Percentiles rank a stretch among this genome's conserved stretches.
Evolutionary conservation across 2,888 invertebrate species (phyloP).

Genomic region (Ochropleura plecta): DNA sequence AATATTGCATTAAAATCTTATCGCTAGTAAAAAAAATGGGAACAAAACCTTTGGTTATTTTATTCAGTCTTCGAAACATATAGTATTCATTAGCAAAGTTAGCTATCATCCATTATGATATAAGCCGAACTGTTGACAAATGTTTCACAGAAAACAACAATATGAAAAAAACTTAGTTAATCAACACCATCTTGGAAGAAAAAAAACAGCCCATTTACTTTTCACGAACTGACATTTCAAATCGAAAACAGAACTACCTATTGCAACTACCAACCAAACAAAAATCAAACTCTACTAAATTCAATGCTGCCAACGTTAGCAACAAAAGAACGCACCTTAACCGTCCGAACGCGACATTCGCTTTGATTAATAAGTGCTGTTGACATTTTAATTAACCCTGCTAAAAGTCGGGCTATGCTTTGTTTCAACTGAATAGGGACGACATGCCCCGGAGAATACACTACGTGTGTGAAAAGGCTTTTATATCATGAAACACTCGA

Average conservation of each 20-base stretch:
- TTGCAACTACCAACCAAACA: conserved; percentile 23
- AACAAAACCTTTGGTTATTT: neutral
- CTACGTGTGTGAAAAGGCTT: conserved; percentile 64
- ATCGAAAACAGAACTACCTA: conserved; percentile 13
- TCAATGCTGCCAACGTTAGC: conserved; percentile 34
- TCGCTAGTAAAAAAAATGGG: no score
- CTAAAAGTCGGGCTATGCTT: conserved; percentile 84
- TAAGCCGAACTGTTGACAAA: no score
- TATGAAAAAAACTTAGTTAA: neutral
- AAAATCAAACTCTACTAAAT: conserved; percentile 38
- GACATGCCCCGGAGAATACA: conserved; percentile 72
- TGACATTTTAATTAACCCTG: conserved; percentile 89
- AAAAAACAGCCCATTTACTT: neutral
- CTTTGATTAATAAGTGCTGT: conserved; percentile 88
- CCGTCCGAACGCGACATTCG: conserved; percentile 66
- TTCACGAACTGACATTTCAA: conserved; percentile 18
- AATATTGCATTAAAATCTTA: neutral
- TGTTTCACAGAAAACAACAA: neutral
- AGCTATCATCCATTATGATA: neutral
- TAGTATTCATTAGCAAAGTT: neutral
- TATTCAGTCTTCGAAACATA: neutral
- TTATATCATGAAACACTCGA: conserved; percentile 56
- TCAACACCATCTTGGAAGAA: neutral
- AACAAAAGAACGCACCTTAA: conserved; percentile 66
- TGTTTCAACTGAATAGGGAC: conserved; percentile 81